Evolutionary conservation across 2,113 vertebrate species (phyloP).

Genomic region (Phylloscopus trochiloides): DNA sequence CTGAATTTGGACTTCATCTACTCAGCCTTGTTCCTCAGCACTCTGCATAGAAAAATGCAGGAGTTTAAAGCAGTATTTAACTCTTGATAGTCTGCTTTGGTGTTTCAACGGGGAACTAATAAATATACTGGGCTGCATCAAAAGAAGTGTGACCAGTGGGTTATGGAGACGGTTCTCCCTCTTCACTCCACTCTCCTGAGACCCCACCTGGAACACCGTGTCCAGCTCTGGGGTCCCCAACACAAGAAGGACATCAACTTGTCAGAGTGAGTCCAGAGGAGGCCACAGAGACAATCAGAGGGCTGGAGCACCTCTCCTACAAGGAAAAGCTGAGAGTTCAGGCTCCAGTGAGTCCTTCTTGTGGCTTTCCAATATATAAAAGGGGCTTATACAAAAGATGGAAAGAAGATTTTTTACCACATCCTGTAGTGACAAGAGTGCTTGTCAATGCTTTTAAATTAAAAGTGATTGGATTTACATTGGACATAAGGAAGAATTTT

Average conservation of each 20-base stretch:
- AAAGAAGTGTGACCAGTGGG: background rate
- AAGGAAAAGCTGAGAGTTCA: background rate
- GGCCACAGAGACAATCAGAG: accelerated
- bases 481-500: background rate
- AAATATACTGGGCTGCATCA: background rate
- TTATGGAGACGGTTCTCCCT: background rate
- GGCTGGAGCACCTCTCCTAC: background rate
- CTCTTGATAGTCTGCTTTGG: background rate
- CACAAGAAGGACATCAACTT: accelerated
- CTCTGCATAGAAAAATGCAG: background rate
- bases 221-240: background rate
- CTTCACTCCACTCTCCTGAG: accelerated
- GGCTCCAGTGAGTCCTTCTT: background rate
- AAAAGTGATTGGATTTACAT: background rate
- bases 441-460: background rate
- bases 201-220: accelerated
- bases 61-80: background rate
- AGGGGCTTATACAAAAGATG: background rate
- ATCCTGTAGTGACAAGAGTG: background rate
- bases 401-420: background rate
- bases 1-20: background rate
- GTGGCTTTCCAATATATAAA: background rate
- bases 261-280: accelerated
- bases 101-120: background rate
- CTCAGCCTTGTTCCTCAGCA: background rate